These are phyloP conservation scores for Pantherophis guttatus DNA, from an alignment of 2,113 vertebrate genomes.

Conservation along the genomic window DNA sequence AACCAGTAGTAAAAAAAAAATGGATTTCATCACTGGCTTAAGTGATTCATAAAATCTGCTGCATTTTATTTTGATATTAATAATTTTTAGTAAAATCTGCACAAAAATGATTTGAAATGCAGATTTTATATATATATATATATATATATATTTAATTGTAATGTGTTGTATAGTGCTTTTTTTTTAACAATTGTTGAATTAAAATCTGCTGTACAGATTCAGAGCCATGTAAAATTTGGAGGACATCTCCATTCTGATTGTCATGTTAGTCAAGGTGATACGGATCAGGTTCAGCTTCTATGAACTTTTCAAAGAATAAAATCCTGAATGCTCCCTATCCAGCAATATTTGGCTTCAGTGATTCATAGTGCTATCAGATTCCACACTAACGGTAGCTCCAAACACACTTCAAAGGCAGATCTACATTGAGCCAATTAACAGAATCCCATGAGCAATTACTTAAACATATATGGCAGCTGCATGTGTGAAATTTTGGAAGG, in stretches of 20 bases:
- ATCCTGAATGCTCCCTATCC: not conserved
- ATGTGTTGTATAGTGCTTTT: not conserved
- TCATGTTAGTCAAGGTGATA: not conserved
- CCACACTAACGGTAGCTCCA: not conserved
- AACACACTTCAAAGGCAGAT: not conserved
- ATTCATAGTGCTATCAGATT: not conserved
- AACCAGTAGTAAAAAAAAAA: too few relatives aligned
- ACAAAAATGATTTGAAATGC: not conserved
- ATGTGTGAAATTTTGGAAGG: not conserved
- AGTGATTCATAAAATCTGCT: not conserved
- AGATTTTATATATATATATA: not conserved
- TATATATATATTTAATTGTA: too few relatives aligned
- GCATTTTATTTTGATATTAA: not conserved
- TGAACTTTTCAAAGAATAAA: not conserved
- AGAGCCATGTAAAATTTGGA: not conserved
- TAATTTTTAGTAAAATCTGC: not conserved
- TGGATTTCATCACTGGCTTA: not conserved
- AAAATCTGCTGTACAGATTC: not conserved
- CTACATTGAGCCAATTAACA: not conserved
- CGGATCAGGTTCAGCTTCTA: not conserved
- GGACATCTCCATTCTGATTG: not conserved
- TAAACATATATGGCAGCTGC: not conserved
- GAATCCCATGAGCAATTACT: not conserved
- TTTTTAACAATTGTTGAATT: not conserved
- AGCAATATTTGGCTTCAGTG: not conserved